Conservation (phyloP, 2,797 vertebrate genomes). For the Gephyroberyx darwinii region DNA sequence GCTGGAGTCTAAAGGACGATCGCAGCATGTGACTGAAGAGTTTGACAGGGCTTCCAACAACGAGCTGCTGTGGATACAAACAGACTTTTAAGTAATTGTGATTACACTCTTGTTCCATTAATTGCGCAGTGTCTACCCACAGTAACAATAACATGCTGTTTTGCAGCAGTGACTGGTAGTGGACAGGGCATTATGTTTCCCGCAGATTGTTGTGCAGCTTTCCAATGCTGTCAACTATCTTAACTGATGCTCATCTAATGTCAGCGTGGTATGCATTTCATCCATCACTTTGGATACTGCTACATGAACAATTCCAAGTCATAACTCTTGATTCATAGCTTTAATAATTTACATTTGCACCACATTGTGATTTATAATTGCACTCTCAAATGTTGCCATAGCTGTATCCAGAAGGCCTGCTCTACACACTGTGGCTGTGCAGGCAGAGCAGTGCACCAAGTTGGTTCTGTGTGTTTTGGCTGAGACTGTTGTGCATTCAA, state of each 20-base stretch:
- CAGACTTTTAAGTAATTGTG: background rate
- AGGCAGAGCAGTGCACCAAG: constrained; percentile 59
- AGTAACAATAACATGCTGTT: constrained; percentile 28
- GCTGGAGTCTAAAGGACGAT: background rate
- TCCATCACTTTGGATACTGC: constrained; percentile 28
- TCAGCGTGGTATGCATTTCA: constrained; percentile 38
- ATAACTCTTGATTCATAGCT: constrained; percentile 7
- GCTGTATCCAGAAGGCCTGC: constrained; percentile 47
- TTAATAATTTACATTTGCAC: constrained; percentile 25
- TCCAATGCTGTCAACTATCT: constrained; percentile 16
- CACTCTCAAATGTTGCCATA: constrained; percentile 54
- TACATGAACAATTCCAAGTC: constrained; percentile 17
- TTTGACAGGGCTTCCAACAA: background rate
- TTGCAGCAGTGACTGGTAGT: constrained; percentile 28
- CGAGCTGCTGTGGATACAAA: constrained; percentile 18
- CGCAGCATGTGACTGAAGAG: background rate
- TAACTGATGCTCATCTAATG: background rate
- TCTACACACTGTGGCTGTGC: constrained; percentile 33
- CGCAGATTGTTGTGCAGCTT: constrained; percentile 15
- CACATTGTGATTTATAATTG: constrained; percentile 55
- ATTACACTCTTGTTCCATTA: constrained; percentile 36
- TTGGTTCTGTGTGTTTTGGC: constrained; percentile 80
- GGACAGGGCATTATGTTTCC: constrained; percentile 24
- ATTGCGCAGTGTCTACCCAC: constrained; percentile 29
- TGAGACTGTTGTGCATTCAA: constrained; percentile 72